Evolutionary conservation across 2,888 invertebrate species (phyloP), one percentile per base, ranked within the genome.

Genomic region (Sarcophaga caerulescens): DNA sequence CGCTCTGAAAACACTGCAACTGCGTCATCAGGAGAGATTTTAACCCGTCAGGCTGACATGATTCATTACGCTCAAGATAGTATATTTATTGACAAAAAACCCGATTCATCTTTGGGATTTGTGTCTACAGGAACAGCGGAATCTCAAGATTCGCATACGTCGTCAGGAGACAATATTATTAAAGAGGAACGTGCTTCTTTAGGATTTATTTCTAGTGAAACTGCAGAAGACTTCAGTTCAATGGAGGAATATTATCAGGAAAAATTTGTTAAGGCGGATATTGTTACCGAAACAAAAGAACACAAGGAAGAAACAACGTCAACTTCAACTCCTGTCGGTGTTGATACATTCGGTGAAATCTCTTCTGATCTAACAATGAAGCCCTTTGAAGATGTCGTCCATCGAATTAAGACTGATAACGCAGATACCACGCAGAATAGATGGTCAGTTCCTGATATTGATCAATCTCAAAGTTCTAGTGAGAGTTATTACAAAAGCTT

Each of bases 401-500:
- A 91, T 87, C 89, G 92, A 19, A 87, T 90, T 3, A 91, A 91
- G 85, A 87, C 88, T 12, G 94, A 94, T 23, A 94, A 94, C 86
- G 91, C 94, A 59, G 93, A 94, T 23, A 89, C 90, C 19, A 90
- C 94, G 62, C 93, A 93, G 3, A 96, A 96, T 88, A 94, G 97
- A 73, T 95, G 96, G 90, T 97, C 97, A 0, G 96, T 96, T 59
- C 95, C 96, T 35, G 97, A 97, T 89, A 94, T 96, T 35, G 97
- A 98, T 92, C 96, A 96, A 93, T 97, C 97, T 0, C n/a, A n/a
- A n/a, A 97, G 97, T 93, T 97, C 97, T 17, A 97, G 97, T 19
- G 97, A 97, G 90, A 97, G 97, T 91, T 96, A 97, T 89, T 97
- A 97, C 91, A 97, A 97, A 87, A 98, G 98, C 87, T 97, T 97